Evolutionary conservation across 2,888 invertebrate genomes (phyloP).

Genomic region (Melanchra persicariae): DNA sequence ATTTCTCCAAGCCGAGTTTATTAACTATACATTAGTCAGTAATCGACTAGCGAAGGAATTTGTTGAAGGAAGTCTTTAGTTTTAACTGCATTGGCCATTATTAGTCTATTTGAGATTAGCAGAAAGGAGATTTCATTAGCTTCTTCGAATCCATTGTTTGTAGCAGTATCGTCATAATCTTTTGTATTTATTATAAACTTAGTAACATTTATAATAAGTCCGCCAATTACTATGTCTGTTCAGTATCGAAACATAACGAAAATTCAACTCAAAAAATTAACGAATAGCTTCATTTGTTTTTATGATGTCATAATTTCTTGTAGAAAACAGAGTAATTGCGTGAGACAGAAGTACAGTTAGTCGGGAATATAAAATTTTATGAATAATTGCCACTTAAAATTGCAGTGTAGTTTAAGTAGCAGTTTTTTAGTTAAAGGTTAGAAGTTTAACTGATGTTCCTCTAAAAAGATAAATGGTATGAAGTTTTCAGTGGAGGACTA

Average conservation of each 20-base stretch:
- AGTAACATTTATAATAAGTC: neutral
- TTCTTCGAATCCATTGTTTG: conserved; percentile 10
- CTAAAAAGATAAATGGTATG: no score
- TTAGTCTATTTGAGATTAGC: neutral
- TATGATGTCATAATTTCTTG: conserved; percentile 4
- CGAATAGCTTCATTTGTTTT: neutral
- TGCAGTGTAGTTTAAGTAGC: no score
- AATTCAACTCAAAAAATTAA: neutral
- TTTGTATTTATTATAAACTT: neutral
- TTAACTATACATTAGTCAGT: conserved; percentile 32
- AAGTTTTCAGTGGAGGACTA: neutral
- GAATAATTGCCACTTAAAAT: conserved; percentile 12
- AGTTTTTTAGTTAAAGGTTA: no score
- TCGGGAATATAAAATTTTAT: conserved; percentile 20
- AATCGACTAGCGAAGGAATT: conserved; percentile 32
- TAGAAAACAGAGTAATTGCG: conserved; percentile 16
- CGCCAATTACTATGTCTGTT: neutral
- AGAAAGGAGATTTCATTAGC: neutral
- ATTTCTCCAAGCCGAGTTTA: conserved; percentile 21
- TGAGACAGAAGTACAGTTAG: conserved; percentile 19
- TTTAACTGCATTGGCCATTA: conserved; percentile 12
- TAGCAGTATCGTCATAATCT: neutral
- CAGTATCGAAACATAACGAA: neutral
- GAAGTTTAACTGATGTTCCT: no score
- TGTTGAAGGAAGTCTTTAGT: conserved; percentile 22